Evolutionary conservation across 2,797 vertebrate species (phyloP), one percentile per base, ranked within the genome.

Genomic region (Vultur gryphus): DNA sequence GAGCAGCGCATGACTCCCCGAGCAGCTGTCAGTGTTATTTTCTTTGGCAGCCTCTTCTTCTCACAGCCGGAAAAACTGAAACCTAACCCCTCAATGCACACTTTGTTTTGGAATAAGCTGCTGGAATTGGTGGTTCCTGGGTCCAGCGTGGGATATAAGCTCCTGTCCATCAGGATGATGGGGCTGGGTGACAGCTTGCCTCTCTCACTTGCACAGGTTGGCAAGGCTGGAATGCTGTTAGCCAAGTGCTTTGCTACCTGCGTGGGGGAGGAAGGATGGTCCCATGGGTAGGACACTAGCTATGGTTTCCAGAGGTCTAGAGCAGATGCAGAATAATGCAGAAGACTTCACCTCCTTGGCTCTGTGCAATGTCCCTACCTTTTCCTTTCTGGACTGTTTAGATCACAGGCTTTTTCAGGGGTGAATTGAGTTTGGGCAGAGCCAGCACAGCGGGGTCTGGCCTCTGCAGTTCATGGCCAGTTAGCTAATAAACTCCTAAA

Each of bases 11-110:
- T 14, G 20, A 24, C 48, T 95, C 93, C 87, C 52, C 21, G 73
- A 95, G 90, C 90, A 96, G 96, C 97, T 97, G 97, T 90, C 52
- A 4, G 75, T 87, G 93, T 95, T 94, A 95, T 97, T 97, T 94
- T 37, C n/a, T 73, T 97, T 97, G 96, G 96, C 94, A 95, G 90
- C 86, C 29, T 77, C 88, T 77, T 87, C 92, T 73, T 48, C 84
- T 92, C 88, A 82, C 90, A 90, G 95, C 95, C 3, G 71, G 92
- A 89, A 89, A 94, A 95, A 49, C 37, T 37, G 92, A 95, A 97
- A 97, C 78, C 71, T 61, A 46, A 97, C 48, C 93, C 88, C 75
- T 95, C 83, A 95, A 95, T 92, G 81, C 84, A 31, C 0, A 31
- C 78, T 96, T 89, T 97, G 94, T 97, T 89, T 89, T 61, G 94